Evolutionary conservation across 2,888 invertebrate genomes (phyloP).

Genomic region (Azorinus chamasolen): DNA sequence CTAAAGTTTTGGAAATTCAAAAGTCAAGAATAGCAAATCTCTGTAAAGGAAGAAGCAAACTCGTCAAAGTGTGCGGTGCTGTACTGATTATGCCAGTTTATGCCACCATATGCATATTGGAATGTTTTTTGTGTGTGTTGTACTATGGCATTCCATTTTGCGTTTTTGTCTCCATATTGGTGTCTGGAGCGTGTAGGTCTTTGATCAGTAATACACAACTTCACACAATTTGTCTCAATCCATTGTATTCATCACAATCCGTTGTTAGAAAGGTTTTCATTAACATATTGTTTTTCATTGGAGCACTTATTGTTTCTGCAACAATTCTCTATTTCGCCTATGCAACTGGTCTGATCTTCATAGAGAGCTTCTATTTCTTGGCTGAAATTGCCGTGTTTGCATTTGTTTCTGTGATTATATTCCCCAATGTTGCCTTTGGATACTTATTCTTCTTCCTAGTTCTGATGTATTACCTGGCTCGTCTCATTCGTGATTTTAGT

Average conservation of each 20-base stretch:
- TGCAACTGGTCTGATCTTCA: constrained; percentile 33
- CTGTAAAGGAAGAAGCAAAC: no score
- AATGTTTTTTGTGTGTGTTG: constrained; percentile 24
- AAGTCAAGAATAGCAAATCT: background rate
- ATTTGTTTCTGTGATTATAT: constrained; percentile 46
- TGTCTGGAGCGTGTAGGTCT: constrained; percentile 25
- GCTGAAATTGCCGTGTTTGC: constrained; percentile 40
- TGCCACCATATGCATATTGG: constrained; percentile 25
- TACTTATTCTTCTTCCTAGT: constrained; percentile 52
- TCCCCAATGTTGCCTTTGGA: constrained; percentile 38
- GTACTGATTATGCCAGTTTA: constrained; percentile 11
- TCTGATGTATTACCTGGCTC: constrained; percentile 46
- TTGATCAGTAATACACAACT: constrained; percentile 4
- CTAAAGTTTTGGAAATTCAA: constrained; percentile 24
- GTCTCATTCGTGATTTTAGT: constrained; percentile 36
- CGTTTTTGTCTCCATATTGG: constrained; percentile 19
- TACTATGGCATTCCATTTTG: constrained; percentile 39
- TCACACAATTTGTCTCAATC: background rate
- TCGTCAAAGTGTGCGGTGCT: no score
- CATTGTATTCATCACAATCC: no score
- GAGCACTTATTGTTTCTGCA: background rate
- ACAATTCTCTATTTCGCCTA: constrained; percentile 36
- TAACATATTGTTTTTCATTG: constrained; percentile 11
- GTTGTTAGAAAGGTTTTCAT: no score
- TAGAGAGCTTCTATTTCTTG: constrained; percentile 41